Percentiles rank a stretch among this genome's conserved stretches.
Evolutionary conservation across 2,888 invertebrate genomes (phyloP).

Genomic region (Lithosia quadra): DNA sequence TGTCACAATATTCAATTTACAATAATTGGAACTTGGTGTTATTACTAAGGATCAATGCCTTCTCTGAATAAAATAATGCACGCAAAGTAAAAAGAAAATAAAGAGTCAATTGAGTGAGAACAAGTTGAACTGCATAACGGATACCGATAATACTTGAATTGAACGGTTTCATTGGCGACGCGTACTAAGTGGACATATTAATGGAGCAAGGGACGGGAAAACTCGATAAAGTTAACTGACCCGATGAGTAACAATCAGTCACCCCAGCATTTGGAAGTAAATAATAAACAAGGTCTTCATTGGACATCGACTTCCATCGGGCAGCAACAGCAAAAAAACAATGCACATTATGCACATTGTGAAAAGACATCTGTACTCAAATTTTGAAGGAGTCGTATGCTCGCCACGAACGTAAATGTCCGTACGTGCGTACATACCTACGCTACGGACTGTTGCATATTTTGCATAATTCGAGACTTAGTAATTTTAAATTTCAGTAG

Average conservation of each 20-base stretch:
- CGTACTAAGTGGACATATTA: slow-evolving; percentile 33
- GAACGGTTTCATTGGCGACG: slow-evolving; percentile 40
- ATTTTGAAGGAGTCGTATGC: background rate
- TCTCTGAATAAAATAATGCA: background rate
- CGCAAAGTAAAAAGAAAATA: slow-evolving; percentile 16
- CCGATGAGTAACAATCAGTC: slow-evolving; percentile 72
- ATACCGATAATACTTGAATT: slow-evolving; percentile 46
- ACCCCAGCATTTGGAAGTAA: slow-evolving; percentile 59
- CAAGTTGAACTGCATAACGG: slow-evolving; percentile 28
- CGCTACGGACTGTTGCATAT: background rate
- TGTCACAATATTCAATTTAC: background rate
- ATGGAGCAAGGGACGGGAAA: slow-evolving; percentile 49
- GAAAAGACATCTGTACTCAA: background rate
- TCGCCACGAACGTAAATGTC: too few species aligned
- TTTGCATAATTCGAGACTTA: background rate
- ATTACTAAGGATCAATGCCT: slow-evolving; percentile 8
- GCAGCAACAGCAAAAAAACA: slow-evolving; percentile 50
- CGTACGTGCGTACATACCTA: too few species aligned
- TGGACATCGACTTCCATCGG: slow-evolving; percentile 35
- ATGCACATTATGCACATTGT: slow-evolving; percentile 39
- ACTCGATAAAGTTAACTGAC: slow-evolving; percentile 72
- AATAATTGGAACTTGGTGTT: background rate
- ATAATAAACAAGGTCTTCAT: slow-evolving; percentile 61
- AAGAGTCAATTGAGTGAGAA: slow-evolving; percentile 17
- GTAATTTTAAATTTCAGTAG: background rate